Evolutionary conservation across 2,113 vertebrate species (phyloP), one percentile per base, ranked within the genome.

Genomic region (Micromys minutus): DNA sequence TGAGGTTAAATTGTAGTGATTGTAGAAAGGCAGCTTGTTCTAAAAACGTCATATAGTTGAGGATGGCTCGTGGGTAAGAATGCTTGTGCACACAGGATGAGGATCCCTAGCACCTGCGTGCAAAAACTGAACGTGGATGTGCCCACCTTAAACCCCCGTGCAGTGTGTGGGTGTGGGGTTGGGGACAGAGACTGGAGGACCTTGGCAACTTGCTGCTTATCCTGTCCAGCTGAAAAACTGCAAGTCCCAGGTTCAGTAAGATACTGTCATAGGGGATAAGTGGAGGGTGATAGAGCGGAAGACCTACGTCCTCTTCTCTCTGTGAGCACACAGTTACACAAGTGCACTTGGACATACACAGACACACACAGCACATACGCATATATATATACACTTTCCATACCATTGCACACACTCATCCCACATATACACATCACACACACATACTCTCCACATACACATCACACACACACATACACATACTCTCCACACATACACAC

Each of bases 21-120:
- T 72, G 74, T 36, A 65, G 75, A 84, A 84, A 85, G 67, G 52
- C 77, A 29, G 22, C 67, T 97, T 21, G 36, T 89, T 83, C 81
- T 65, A 29, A 74, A 79, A 89, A 59, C 85, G 2, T 57, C 42
- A 24, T 69, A 2, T 86, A 11, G 81, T 39, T 24, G 63, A 22
- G 45, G 61, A 31, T 45, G 39, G 80, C 39, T 9, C 5, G 3
- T 9, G 3, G 80, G 12, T 29, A 8, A 22, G 80, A 4, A 4
- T 16, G 81, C 26, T 17, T 45, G 57, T 26, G 39, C 29, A 45
- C 12, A 39, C 36, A 24, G 77, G 55, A 2, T 12, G 79, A 31
- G 59, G 3, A 31, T 16, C 39, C 57, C 39, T 4, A 63, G 55
- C 15, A 42, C 57, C 59, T 19, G 16, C 12, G n/a, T 59, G 55